Conservation (phyloP, 2,797 vertebrate genomes). For the Otolemur crassicaudatus region DNA sequence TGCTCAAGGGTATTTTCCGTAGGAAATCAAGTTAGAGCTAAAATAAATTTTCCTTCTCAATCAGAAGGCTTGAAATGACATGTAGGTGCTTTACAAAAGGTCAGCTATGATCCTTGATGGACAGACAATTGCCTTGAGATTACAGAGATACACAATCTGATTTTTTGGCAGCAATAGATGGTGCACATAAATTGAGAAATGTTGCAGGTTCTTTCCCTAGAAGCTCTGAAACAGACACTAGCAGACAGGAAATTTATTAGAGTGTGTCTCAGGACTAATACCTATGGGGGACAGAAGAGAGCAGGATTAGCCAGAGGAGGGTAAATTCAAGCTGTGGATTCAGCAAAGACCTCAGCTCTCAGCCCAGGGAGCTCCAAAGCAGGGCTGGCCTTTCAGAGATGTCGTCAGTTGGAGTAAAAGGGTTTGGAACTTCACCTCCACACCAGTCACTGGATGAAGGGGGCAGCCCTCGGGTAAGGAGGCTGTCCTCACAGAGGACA, state of each 20-base stretch:
- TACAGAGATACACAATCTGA: neutral
- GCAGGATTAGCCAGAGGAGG: neutral
- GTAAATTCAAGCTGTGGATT: neutral
- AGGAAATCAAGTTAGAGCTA: constrained; percentile 39
- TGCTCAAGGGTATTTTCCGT: neutral
- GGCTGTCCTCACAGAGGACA: neutral
- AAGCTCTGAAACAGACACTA: neutral
- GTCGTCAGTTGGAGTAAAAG: neutral
- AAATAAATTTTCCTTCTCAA: neutral
- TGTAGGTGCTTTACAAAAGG: neutral
- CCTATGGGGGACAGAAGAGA: neutral
- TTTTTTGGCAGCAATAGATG: neutral
- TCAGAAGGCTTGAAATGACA: neutral
- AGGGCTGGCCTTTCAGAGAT: neutral
- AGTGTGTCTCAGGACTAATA: neutral
- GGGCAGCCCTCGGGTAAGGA: neutral
- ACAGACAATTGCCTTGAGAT: neutral
- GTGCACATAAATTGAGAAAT: neutral
- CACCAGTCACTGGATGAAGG: neutral
- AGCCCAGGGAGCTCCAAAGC: neutral
- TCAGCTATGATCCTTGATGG: neutral
- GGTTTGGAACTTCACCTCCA: neutral
- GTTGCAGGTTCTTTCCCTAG: neutral
- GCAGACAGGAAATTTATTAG: neutral
- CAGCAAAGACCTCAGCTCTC: neutral